Conservation (phyloP, 2,888 invertebrate species). For the Teleogryllus oceanicus region DNA sequence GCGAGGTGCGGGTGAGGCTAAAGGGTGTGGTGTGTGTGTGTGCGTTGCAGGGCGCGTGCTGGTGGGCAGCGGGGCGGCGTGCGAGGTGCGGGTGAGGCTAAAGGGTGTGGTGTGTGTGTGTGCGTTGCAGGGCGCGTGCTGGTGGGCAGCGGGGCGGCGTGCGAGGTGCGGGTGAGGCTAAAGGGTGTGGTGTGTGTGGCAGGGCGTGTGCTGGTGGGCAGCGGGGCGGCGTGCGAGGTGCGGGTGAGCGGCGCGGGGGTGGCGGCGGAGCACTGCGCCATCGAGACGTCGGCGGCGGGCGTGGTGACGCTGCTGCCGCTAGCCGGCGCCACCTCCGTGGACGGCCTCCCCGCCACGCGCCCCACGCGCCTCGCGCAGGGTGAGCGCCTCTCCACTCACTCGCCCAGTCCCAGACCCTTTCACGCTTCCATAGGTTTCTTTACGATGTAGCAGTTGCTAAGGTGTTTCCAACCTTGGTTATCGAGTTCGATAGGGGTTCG, state of each 20-base stretch:
- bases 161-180: constrained; percentile 72
- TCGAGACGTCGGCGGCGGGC: constrained; percentile 73
- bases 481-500: too few species aligned
- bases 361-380: constrained; percentile 81
- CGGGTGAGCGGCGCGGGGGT: constrained; percentile 83
- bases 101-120: too few species aligned
- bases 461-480: too few species aligned
- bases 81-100: too few species aligned
- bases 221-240: constrained; percentile 76
- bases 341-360: constrained; percentile 66
- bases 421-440: too few species aligned
- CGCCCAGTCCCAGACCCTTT: too few species aligned
- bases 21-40: too few species aligned
- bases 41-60: too few species aligned
- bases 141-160: constrained; percentile 72
- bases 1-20: too few species aligned
- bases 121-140: constrained; percentile 70
- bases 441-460: too few species aligned
- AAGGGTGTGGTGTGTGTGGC: constrained; percentile 38
- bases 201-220: constrained; percentile 81
- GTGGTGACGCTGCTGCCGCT: constrained; percentile 81
- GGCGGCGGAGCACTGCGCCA: constrained; percentile 78
- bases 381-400: constrained; percentile 42
- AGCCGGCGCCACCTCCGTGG: constrained; percentile 64
- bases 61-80: too few species aligned